Evolutionary conservation across 2,888 invertebrate species (phyloP), one percentile per base, ranked within the genome.

Genomic region (Apeira syringaria): DNA sequence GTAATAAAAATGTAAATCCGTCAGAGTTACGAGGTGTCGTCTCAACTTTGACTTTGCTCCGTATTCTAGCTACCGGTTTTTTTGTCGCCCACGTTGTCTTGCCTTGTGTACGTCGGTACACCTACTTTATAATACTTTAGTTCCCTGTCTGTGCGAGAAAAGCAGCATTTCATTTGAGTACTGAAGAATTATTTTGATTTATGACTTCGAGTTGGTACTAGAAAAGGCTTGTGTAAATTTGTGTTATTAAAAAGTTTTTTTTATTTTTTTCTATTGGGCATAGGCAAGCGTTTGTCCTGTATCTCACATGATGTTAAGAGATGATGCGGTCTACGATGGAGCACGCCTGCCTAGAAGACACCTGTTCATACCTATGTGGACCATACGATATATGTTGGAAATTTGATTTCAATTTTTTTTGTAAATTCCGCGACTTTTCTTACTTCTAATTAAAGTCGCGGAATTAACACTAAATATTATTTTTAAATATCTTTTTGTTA

Each of bases 1-100:
- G 75, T 68, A 77, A 78, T 81, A 75, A 77, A 79, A 73, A 80
- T 78, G 82, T 77, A 72, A 80, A 80, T 76, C 53, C 53, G 42
- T 43, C 47, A 61, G 68, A 71, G 57, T 64, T 68, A 67, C 59
- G 61, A 52, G 59, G 58, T 63, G 56, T 56, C 24, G 20, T 20
- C 20, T 5, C 9, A 3, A 9, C 46, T 45, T 54, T 6, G 6
- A 59, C 62, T 61, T 47, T 37, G 39, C 53, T 53, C 52, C 59
- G 48, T 29, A 26, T 13, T 17, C 30, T 40, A 8, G 74, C 77
- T 78, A 77, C 80, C 69, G 77, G 65, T 66, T 55, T 61, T 56
- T 65, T 60, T 65, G 64, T 73, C 69, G 56, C 74, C 73, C 67
- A 76, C 76, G 44, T 60, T n/a, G n/a, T n/a, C n/a, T 24, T 43